These are phyloP conservation scores for Troides helena DNA, from an alignment of 2,888 invertebrate species.

Conservation along the genomic window DNA sequence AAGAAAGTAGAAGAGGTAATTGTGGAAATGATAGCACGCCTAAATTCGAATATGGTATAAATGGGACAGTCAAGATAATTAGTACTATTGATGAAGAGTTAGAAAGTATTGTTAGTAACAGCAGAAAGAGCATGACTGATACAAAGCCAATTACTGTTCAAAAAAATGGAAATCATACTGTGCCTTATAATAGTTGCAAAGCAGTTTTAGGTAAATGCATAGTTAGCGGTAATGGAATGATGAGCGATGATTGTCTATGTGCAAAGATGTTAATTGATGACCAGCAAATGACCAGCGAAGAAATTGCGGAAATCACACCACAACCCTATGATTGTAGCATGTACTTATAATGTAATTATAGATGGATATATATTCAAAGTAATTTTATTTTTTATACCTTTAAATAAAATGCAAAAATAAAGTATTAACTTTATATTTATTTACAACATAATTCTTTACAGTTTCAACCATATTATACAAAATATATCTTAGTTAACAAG, in stretches of 20 bases:
- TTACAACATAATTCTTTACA: conserved; percentile 79
- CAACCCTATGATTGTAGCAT: conserved; percentile 41
- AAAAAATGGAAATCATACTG: conserved; percentile 35
- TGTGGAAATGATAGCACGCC: conserved; percentile 36
- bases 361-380: neutral
- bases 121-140: conserved; percentile 14
- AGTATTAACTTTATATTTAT: conserved; percentile 76
- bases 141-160: conserved; percentile 15
- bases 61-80: conserved; percentile 63
- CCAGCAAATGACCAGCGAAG: conserved; percentile 56
- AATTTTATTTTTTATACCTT: neutral
- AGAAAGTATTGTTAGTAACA: conserved; percentile 23
- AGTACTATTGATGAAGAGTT: conserved; percentile 57
- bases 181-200: conserved; percentile 64
- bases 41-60: conserved; percentile 50
- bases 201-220: conserved; percentile 68
- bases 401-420: conserved; percentile 41
- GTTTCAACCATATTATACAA: conserved; percentile 79
- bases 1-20: conserved; percentile 28
- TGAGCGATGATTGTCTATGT: conserved; percentile 66
- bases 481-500: conserved; percentile 77
- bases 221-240: conserved; percentile 61
- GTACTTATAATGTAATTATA: conserved; percentile 13
- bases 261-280: conserved; percentile 66
- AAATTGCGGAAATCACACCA: conserved; percentile 70